Evolutionary conservation across 2,888 invertebrate genomes (phyloP), one percentile per base, ranked within the genome.

Genomic region (Cyaniris semiargus): DNA sequence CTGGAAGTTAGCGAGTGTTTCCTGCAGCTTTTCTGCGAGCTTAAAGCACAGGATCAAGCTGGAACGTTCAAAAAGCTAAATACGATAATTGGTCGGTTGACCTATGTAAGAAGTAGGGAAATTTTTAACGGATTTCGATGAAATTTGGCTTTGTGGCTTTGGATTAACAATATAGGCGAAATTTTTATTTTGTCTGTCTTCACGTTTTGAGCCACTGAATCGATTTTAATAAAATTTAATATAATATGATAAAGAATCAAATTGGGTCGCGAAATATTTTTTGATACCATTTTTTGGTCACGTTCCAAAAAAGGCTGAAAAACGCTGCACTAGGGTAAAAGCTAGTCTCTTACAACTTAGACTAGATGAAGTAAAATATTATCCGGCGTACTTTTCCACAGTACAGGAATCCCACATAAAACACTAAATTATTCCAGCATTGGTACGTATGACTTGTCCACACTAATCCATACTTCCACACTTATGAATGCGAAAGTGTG

Each of bases 1-100:
- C 34, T 21, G 71, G 71, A 53, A 74, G 74, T 74, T 23, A 27
- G 74, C 53, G 27, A 74, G 74, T 23, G 53, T 53, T 72, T 74
- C 23, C 27, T 74, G 27, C 27, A 27, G 44, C 53, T 48, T 74
- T 48, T 18, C 2, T 13, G 2, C 2, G 23, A 53, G 74, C 27
- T 48, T 48, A 74, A 27, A 48, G 23, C 27, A 53, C 21, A 48
- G 27, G 48, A 38, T 71, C 15, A 66, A 66, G 66, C 60, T 60
- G 13, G 60, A 60, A 23, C 23, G 23, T 60, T 23, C 18, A 58
- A 15, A 27, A 66, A 66, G 66, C 27, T 8, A n/a, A 58, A 15
- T 53, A 53, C 53, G 15, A 18, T 53, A 53, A 53, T 53, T 53
- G 53, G 53, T 44, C 10, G 44, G 44, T 10, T 44, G 44, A 44